Evolutionary conservation across 2,797 vertebrate genomes (phyloP).

Genomic region (Threskiornis aethiopicus): DNA sequence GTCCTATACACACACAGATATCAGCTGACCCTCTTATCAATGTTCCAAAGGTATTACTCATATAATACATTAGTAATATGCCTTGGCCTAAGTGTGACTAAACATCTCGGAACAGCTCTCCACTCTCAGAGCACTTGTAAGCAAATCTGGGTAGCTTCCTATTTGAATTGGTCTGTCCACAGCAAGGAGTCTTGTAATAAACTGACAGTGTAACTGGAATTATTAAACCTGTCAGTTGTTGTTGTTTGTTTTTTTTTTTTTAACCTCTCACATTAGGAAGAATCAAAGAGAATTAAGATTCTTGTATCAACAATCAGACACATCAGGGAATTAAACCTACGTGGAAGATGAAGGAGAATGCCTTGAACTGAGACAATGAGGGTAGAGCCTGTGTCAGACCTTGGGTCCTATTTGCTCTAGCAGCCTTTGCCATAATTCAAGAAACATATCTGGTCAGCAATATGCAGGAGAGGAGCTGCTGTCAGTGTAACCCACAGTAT

Average conservation of each 20-base stretch:
- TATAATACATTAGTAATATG: neutral
- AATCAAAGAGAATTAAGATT: neutral
- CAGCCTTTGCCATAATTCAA: neutral
- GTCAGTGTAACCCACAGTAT: neutral
- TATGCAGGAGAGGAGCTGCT: neutral
- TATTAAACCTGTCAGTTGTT: neutral
- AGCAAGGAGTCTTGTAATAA: neutral
- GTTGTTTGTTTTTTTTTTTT: neutral
- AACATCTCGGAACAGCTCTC: neutral
- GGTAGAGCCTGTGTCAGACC: neutral
- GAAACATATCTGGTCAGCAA: neutral
- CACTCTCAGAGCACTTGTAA: neutral
- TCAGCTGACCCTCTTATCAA: neutral
- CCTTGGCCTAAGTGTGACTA: neutral
- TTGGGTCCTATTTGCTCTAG: neutral
- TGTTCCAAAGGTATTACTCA: neutral
- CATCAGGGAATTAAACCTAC: neutral
- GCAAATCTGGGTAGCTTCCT: neutral
- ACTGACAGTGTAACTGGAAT: neutral
- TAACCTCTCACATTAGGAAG: neutral
- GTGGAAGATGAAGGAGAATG: neutral
- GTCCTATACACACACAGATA: neutral
- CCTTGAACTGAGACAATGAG: neutral
- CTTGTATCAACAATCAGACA: neutral
- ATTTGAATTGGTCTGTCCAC: neutral